Evolutionary conservation across 2,113 vertebrate genomes (phyloP).

Genomic region (Camelus dromedarius): DNA sequence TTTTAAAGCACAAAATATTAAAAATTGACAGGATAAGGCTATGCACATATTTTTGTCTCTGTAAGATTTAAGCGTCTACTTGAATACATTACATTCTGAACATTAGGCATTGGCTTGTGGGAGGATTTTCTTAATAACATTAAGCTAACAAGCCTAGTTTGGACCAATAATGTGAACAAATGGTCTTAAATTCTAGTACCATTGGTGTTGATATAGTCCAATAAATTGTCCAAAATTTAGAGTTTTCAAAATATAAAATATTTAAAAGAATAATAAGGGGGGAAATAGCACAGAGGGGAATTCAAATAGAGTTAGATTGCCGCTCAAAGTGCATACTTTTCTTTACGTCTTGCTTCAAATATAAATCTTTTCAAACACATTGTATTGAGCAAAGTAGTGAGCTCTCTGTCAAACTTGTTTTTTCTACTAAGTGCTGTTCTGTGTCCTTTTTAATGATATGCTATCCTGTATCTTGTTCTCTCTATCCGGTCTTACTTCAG

Average conservation of each 20-base stretch:
- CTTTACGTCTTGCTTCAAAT: background rate
- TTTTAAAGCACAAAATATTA: background rate
- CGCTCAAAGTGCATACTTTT: background rate
- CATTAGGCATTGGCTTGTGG: background rate
- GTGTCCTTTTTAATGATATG: background rate
- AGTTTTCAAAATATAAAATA: background rate
- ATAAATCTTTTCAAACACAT: background rate
- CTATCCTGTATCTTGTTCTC: background rate
- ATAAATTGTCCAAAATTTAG: background rate
- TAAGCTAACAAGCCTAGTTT: background rate
- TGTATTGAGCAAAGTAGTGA: background rate
- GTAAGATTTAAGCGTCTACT: background rate
- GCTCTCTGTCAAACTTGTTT: background rate
- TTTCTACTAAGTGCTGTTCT: background rate
- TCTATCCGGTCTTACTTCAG: background rate
- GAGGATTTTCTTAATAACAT: background rate
- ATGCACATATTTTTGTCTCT: background rate
- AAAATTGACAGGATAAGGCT: background rate
- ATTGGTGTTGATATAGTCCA: background rate
- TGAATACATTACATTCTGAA: background rate
- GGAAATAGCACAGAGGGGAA: background rate
- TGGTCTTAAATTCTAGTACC: background rate
- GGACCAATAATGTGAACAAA: background rate
- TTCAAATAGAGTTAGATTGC: background rate
- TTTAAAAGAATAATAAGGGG: background rate